Evolutionary conservation across 2,797 vertebrate species (phyloP), one percentile per base, ranked within the genome.

Genomic region (Oryzias dopingdopingensis): DNA sequence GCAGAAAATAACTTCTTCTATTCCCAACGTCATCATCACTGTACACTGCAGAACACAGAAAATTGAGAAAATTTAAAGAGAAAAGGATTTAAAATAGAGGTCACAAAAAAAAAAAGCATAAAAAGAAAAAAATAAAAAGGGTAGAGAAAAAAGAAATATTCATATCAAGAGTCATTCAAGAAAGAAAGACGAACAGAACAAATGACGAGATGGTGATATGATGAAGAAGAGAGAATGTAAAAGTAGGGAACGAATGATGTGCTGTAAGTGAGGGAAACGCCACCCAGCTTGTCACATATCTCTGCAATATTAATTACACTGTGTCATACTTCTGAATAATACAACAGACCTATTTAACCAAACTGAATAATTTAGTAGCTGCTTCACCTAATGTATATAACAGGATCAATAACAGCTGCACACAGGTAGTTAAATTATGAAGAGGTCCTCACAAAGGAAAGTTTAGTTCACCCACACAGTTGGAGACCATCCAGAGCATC

Each of bases 291-390:
- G 89, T 91, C 92, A 90, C 85, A 87, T 86, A 86, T 90, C 84
- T 88, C 91, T 90, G 88, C 88, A 91, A 91, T 90, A 92, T 93
- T 92, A 93, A 93, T 93, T 92, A 92, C 91, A 91, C 77, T 77
- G 84, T 87, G 87, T 85, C 81, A 91, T 57, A 43, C 79, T 85
- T 72, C 72, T 93, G 87, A 92, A 92, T 93, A 91, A 93, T 93
- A 90, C 83, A 93, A 86, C 78, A 88, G 86, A 70, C 83, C 89
- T 91, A 91, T 92, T 93, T 93, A 93, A 92, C 90, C 82, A 87
- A 74, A 68, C 76, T 93, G 89, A 92, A 93, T 93, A 87, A 93
- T 93, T 93, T 88, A 92, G 76, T 72, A 86, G 79, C 74, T 83
- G 82, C 82, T 88, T 85, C 85, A 79, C 81, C 79, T 74, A 85